Percentiles rank a stretch among this genome's conserved stretches.
These are phyloP conservation scores for Sipha flava DNA, from an alignment of 1,140 invertebrate species.

Conservation along the genomic window DNA sequence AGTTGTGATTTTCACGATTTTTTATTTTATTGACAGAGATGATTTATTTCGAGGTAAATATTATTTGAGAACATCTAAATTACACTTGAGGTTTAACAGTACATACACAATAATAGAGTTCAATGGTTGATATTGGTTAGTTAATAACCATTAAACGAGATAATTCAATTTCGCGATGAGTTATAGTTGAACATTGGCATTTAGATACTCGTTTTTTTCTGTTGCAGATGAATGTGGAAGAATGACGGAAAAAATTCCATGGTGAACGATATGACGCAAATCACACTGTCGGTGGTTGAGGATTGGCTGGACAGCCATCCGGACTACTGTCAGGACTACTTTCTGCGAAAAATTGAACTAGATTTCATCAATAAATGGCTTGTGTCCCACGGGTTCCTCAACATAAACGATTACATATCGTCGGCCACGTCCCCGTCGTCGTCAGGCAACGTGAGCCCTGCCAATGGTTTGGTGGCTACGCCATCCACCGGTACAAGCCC, in stretches of 20 bases:
- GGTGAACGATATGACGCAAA: conserved; percentile 38
- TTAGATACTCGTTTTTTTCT: not conserved
- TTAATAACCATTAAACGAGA: too few species aligned
- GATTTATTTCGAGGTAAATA: too few species aligned
- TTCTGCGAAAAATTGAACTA: conserved; percentile 47
- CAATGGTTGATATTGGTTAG: too few species aligned
- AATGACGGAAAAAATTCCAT: not conserved
- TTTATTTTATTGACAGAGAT: too few species aligned
- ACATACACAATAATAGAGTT: too few species aligned
- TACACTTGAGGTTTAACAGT: too few species aligned
- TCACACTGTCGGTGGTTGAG: conserved; percentile 43
- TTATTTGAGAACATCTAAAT: too few species aligned
- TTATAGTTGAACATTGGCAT: too few species aligned
- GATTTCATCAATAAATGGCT: conserved; percentile 49
- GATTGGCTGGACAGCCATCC: conserved; percentile 48
- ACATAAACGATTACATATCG: conserved; percentile 42
- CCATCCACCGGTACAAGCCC: not conserved
- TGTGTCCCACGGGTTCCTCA: conserved; percentile 45
- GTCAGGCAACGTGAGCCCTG: conserved; percentile 35
- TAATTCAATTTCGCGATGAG: too few species aligned
- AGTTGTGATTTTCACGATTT: too few species aligned
- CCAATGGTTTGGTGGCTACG: not conserved
- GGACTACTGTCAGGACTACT: conserved; percentile 46
- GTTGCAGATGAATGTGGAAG: not conserved
- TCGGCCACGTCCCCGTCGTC: conserved; percentile 33